Evolutionary conservation across 2,113 vertebrate species (phyloP).

Genomic region (Felis chaus): DNA sequence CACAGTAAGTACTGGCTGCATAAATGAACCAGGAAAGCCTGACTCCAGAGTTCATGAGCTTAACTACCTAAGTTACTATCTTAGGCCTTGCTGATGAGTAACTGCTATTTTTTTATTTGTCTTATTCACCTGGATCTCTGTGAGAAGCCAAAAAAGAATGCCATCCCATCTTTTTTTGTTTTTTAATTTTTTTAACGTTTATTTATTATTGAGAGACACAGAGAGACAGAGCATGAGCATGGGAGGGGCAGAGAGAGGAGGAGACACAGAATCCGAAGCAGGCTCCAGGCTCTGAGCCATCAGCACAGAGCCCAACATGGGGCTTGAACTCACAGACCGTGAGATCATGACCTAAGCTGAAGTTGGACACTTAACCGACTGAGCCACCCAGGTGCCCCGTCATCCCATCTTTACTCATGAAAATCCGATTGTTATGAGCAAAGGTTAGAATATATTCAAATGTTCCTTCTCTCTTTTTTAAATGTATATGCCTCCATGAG

Average conservation of each 20-base stretch:
- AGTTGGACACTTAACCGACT: too few relatives aligned
- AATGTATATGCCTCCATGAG: neutral
- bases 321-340: too few relatives aligned
- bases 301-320: too few relatives aligned
- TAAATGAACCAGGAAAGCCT: neutral
- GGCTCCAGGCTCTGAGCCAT: too few relatives aligned
- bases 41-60: neutral
- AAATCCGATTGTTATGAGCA: neutral
- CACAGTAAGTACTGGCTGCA: neutral
- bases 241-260: too few relatives aligned
- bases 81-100: neutral
- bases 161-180: neutral
- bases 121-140: neutral
- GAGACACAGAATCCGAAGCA: too few relatives aligned
- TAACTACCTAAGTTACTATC: neutral
- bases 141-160: neutral
- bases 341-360: too few relatives aligned
- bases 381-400: too few relatives aligned
- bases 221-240: too few relatives aligned
- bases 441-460: neutral
- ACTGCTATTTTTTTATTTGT: neutral
- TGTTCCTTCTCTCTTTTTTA: neutral
- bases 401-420: neutral
- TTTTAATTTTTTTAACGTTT: too few relatives aligned
- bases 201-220: too few relatives aligned